Evolutionary conservation across 2,888 invertebrate species (phyloP).

Genomic region (Zelleria hepariella): DNA sequence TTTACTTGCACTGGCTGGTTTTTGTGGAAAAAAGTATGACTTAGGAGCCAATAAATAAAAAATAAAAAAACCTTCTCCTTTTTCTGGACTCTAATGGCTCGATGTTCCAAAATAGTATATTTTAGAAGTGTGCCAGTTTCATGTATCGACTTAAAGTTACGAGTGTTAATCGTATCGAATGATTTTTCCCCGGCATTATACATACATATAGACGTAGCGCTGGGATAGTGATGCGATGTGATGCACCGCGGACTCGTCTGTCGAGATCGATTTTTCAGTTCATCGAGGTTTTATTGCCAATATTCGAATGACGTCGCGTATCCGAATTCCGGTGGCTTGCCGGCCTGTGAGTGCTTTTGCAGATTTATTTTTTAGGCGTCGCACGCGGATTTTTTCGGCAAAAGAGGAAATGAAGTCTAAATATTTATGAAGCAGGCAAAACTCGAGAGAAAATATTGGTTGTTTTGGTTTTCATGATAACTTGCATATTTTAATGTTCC

Average conservation of each 20-base stretch:
- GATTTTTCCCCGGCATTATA: not conserved
- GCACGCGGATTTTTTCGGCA: not conserved
- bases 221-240: constrained; percentile 14
- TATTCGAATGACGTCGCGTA: constrained; percentile 53
- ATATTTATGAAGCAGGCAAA: not conserved
- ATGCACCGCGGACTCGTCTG: constrained; percentile 45
- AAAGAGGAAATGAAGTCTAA: not conserved
- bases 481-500: no score
- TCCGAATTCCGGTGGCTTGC: constrained; percentile 28
- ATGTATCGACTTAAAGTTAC: no score
- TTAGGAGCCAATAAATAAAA: not conserved
- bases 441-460: no score
- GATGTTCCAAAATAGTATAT: not conserved
- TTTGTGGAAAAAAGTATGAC: not conserved
- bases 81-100: not conserved
- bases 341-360: not conserved
- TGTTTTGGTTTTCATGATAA: no score
- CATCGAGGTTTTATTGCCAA: constrained; percentile 68
- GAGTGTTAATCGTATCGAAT: not conserved
- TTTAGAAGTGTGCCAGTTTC: not conserved
- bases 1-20: not conserved
- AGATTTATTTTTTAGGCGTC: not conserved
- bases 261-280: constrained; percentile 71
- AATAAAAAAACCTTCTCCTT: not conserved
- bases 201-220: not conserved